Evolutionary conservation across 2,888 invertebrate species (phyloP).

Genomic region (Coecobrya sp.): DNA sequence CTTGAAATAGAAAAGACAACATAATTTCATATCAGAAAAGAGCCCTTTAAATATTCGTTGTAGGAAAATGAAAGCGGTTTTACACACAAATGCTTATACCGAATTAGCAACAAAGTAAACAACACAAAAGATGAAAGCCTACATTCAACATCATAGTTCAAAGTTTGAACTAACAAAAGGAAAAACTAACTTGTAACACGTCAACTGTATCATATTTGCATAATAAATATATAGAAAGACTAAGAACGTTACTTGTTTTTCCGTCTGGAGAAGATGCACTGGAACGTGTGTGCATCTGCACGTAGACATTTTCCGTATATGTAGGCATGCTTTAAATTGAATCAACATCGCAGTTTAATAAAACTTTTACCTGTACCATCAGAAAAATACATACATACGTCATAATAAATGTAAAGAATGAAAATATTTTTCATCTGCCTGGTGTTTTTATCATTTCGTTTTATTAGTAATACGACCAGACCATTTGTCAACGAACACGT

Average conservation of each 20-base stretch:
- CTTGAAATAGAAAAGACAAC: not conserved
- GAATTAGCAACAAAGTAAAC: not conserved
- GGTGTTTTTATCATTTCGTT: not conserved
- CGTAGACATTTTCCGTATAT: not conserved
- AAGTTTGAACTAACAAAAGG: not conserved
- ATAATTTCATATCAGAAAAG: not conserved
- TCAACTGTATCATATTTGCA: not conserved
- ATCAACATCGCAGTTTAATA: not conserved
- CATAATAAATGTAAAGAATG: not conserved
- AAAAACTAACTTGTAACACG: not conserved
- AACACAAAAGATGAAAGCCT: not conserved
- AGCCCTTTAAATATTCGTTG: not conserved
- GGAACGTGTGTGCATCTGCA: slow-evolving; percentile 4
- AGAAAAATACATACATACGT: not conserved
- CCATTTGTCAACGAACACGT: slow-evolving; percentile 7
- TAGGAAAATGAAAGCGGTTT: not conserved
- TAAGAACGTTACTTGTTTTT: not conserved
- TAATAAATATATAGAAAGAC: not conserved
- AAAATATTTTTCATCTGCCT: slow-evolving; percentile 10
- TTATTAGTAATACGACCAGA: not conserved
- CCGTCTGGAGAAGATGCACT: not conserved
- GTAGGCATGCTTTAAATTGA: not conserved
- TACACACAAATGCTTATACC: not conserved
- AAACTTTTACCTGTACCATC: slow-evolving; percentile 59
- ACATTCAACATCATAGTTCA: not conserved